phyloP scores from a whole-genome alignment of 2,888 invertebrate genomes.

The Agrypnus murinus region DNA sequence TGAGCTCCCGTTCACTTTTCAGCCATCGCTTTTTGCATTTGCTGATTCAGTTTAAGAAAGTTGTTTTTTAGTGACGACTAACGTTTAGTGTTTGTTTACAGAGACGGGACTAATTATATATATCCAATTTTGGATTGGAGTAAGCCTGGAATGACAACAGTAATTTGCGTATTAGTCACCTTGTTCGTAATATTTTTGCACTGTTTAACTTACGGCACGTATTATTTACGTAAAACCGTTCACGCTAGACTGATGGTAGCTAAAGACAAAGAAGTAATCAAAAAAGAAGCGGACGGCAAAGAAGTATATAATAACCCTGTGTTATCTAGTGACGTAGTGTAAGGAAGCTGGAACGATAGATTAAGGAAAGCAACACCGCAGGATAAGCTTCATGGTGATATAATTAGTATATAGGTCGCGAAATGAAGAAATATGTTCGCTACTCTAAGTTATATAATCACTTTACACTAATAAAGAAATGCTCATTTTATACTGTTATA shows the following conservation, averaged over 20 bases:
- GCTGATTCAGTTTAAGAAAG: too few species aligned
- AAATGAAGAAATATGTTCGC: slow-evolving; percentile 1
- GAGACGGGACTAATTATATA: slow-evolving; percentile 78
- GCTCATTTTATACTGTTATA: slow-evolving; percentile 21
- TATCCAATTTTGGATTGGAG: slow-evolving; percentile 88
- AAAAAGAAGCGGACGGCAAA: slow-evolving; percentile 25
- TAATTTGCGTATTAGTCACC: slow-evolving; percentile 76
- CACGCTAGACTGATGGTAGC: slow-evolving; percentile 50
- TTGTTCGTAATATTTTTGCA: slow-evolving; percentile 78
- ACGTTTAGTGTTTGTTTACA: too few species aligned
- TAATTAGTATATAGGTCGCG: slow-evolving; percentile 24
- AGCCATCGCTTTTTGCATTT: too few species aligned
- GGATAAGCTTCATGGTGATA: slow-evolving; percentile 7
- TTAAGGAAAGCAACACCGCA: not conserved
- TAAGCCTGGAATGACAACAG: slow-evolving; percentile 75
- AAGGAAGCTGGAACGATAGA: slow-evolving; percentile 17
- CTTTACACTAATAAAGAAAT: slow-evolving; percentile 13
- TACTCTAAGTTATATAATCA: not conserved
- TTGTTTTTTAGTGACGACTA: not conserved
- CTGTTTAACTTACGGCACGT: slow-evolving; percentile 74
- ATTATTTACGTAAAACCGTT: slow-evolving; percentile 65
- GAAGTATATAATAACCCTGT: slow-evolving; percentile 54
- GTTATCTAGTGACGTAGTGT: slow-evolving; percentile 59
- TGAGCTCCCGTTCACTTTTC: too few species aligned
- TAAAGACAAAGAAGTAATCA: slow-evolving; percentile 23